Evolutionary conservation across 2,113 vertebrate species (phyloP), one percentile per base, ranked within the genome.

Genomic region (Pseudorasbora parva): DNA sequence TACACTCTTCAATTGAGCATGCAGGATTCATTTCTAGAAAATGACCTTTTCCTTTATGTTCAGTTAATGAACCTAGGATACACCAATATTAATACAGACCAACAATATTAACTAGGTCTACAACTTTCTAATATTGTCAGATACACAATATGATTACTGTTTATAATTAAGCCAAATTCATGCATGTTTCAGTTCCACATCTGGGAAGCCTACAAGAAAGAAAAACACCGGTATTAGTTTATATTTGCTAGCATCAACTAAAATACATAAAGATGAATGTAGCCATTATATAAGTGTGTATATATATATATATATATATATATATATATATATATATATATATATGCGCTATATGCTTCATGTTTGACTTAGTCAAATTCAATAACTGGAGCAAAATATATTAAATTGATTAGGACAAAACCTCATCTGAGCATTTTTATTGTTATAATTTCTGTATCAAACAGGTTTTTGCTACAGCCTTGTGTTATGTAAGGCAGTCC

Each of bases 401-500:
- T 33, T 4, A 66, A 19, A 19, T 8, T 19, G 0, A 37, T 66
- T n/a, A n/a, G n/a, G 8, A 19, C 8, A 66, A 66, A 66, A 66
- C 1, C 3, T 9, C 15, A 37, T 33, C 62, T 66, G 15, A 66
- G 30, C 62, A 19, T 66, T 66, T 4, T 9, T 8, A 8, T 37
- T 4, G 19, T 4, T 68, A 68, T 68, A 10, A 66, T 68, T 21
- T 68, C n/a, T n/a, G n/a, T n/a, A n/a, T n/a, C n/a, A n/a, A n/a
- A n/a, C n/a, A 33, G 9, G 47, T 73, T 47, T 56, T 15, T 54
- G 17, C 0, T 69, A 12, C 19, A 4, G 9, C 14, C 9, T n/a
- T 14, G 47, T 33, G 73, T 75, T 75, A 56, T 75, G 17, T 75
- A 56, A 75, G 15, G 73, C 68, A 21, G 62, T 21, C 25, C 45